Conservation (phyloP, 1,140 invertebrate genomes). For the Zaprionus gabonicus region DNA sequence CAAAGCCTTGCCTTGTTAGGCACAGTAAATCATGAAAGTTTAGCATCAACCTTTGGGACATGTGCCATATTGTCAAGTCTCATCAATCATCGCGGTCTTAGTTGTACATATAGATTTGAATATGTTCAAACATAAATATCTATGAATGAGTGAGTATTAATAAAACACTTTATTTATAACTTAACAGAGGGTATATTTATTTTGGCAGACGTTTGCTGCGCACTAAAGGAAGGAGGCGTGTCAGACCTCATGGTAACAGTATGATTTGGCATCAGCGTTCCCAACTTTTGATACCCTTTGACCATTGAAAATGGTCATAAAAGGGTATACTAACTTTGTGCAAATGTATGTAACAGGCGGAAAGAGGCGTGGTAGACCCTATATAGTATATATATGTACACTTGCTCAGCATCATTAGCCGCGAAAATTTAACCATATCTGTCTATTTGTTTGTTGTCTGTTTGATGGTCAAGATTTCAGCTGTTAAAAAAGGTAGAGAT, state of each 20-base stretch:
- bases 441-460: no score
- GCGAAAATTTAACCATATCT: no score
- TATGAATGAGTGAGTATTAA: neutral
- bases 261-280: no score
- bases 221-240: no score
- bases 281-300: neutral
- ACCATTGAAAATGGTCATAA: neutral
- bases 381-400: no score
- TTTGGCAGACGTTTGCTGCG: no score
- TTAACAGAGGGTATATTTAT: neutral
- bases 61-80: constrained; percentile 9
- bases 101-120: neutral
- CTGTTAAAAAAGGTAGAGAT: no score
- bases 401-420: no score
- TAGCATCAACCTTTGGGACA: neutral
- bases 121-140: neutral
- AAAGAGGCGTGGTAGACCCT: neutral
- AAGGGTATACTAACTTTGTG: neutral
- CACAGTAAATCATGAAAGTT: constrained; percentile 17
- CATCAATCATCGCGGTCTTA: constrained; percentile 5
- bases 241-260: no score
- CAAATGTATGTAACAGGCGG: neutral
- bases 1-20: constrained; percentile 21
- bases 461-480: no score
- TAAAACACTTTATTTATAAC: neutral